Evolutionary conservation across 2,888 invertebrate species (phyloP).

Genomic region (Ophion costatus): DNA sequence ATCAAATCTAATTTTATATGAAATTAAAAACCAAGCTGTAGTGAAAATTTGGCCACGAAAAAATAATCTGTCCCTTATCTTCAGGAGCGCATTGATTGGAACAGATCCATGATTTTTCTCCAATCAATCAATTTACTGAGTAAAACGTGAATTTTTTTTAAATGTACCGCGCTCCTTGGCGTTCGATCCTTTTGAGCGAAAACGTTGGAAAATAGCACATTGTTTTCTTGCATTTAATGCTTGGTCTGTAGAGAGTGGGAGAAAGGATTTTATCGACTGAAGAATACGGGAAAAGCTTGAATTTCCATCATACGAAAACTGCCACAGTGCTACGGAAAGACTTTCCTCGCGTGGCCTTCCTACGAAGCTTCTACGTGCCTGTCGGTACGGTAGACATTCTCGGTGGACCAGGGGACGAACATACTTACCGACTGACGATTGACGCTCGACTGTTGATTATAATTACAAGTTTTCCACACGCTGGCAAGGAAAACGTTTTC

Average conservation of each 20-base stretch:
- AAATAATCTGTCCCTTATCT: not conserved
- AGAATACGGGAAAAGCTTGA: not conserved
- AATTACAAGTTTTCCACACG: not conserved
- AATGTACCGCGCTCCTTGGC: too few species aligned
- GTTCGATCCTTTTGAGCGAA: not conserved
- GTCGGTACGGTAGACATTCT: conserved; percentile 34
- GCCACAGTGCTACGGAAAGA: not conserved
- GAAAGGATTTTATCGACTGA: conserved; percentile 4
- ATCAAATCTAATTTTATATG: not conserved
- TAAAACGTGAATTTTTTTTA: too few species aligned
- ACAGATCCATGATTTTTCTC: too few species aligned
- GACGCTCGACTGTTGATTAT: conserved; percentile 29
- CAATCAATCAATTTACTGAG: too few species aligned
- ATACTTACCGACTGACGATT: conserved; percentile 37
- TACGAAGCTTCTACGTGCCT: not conserved
- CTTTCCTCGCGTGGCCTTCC: not conserved
- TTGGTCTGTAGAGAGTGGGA: not conserved
- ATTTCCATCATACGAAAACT: not conserved
- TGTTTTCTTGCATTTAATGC: not conserved
- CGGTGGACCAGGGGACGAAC: not conserved
- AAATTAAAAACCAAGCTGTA: not conserved
- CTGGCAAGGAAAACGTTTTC: conserved; percentile 36
- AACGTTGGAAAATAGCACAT: not conserved
- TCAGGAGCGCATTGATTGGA: not conserved
- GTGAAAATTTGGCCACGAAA: too few species aligned